Conservation (phyloP, 1,140 invertebrate genomes). For the Cyphomyrmex costatus region DNA sequence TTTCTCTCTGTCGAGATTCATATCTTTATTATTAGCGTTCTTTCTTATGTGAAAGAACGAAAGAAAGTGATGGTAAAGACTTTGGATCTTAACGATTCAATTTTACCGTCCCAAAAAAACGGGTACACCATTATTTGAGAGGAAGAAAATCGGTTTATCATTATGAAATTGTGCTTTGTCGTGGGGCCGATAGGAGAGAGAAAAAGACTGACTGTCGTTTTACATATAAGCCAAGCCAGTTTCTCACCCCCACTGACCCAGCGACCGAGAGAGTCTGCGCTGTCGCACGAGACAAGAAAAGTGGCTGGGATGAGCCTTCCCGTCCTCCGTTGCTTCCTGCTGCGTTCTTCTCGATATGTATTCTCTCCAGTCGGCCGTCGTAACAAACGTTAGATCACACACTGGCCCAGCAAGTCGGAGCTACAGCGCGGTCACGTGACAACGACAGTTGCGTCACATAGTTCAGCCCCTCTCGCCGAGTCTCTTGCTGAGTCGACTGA, state of each 20-base stretch:
- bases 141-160: not conserved
- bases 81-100: not conserved
- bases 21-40: not conserved
- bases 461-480: constrained; percentile 72
- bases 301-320: constrained; percentile 40
- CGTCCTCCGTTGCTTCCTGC: constrained; percentile 65
- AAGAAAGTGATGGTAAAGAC: not conserved
- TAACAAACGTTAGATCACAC: constrained; percentile 86
- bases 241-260: constrained; percentile 86
- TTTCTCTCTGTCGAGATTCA: not conserved
- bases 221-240: constrained; percentile 85
- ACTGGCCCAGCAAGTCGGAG: constrained; percentile 83
- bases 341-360: constrained; percentile 72
- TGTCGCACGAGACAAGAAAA: constrained; percentile 20
- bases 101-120: constrained; percentile 2
- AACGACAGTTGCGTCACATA: constrained; percentile 77
- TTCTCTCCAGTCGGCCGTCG: constrained; percentile 79
- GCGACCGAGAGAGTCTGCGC: constrained; percentile 77
- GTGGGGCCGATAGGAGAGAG: constrained; percentile 86
- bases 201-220: constrained; percentile 87
- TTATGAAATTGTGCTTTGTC: constrained; percentile 71
- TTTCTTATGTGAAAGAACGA: not conserved
- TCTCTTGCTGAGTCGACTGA: constrained; percentile 67
- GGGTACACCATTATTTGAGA: not conserved
- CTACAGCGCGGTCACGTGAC: constrained; percentile 82